These are phyloP conservation scores for Indri indri DNA, from an alignment of 2,113 vertebrate species.

Conservation along the genomic window DNA sequence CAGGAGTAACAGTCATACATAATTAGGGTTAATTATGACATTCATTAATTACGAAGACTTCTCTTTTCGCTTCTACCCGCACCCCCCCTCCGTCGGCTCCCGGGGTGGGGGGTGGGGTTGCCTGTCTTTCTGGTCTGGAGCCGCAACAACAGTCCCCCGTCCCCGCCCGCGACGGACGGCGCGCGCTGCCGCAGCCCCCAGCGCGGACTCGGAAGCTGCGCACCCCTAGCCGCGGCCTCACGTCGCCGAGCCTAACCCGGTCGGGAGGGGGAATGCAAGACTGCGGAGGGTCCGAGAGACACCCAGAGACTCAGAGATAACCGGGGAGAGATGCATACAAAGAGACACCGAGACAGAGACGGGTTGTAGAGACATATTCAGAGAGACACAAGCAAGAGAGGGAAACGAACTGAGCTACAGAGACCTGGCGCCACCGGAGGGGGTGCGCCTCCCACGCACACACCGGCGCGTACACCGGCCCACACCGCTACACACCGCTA, in stretches of 20 bases:
- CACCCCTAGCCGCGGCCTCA: conserved; percentile 16
- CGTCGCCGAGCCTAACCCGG: background rate
- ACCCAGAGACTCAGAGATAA: background rate
- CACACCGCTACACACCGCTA: conserved; percentile 4
- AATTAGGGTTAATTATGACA: conserved; percentile 79
- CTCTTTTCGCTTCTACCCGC: conserved; percentile 13
- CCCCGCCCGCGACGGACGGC: background rate
- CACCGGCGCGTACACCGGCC: conserved; percentile 1
- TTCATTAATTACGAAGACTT: conserved; percentile 75
- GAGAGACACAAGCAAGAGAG: background rate
- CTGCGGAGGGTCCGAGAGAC: conserved; percentile 49
- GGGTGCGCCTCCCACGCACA: conserved; percentile 57
- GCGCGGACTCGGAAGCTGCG: conserved; percentile 13
- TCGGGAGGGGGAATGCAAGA: background rate
- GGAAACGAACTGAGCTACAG: background rate
- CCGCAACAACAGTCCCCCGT: conserved; percentile 1
- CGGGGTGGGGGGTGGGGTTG: background rate
- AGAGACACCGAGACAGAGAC: background rate
- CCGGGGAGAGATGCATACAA: background rate
- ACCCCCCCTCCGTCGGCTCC: background rate
- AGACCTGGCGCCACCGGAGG: background rate
- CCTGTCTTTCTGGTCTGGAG: background rate
- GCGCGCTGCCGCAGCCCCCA: conserved; percentile 59
- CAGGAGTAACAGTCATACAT: conserved; percentile 71
- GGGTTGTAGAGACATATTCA: conserved; percentile 44